Evolutionary conservation across 2,113 vertebrate genomes (phyloP).

Genomic region (Hiodon tergisus): DNA sequence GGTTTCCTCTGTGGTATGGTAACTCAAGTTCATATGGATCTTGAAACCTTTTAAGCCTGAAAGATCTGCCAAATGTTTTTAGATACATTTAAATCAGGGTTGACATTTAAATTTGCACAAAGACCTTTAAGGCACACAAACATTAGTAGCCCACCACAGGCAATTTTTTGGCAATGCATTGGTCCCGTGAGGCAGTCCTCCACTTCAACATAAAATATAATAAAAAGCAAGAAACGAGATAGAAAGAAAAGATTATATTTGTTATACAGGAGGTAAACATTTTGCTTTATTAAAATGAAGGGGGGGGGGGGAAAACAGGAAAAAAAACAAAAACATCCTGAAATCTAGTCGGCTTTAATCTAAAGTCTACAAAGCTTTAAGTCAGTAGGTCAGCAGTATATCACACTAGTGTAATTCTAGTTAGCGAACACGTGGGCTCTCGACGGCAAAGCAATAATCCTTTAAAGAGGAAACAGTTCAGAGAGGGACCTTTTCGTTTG

Average conservation of each 20-base stretch:
- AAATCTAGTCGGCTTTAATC: slow-evolving; percentile 37
- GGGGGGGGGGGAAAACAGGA: neutral
- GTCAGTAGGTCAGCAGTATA: slow-evolving; percentile 45
- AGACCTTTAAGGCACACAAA: slow-evolving; percentile 62
- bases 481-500: slow-evolving; percentile 48
- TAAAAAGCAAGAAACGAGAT: slow-evolving; percentile 35
- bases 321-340: slow-evolving; percentile 32
- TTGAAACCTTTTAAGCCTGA: slow-evolving; percentile 43
- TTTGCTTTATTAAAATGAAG: slow-evolving; percentile 15
- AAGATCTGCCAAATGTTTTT: slow-evolving; percentile 45
- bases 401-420: slow-evolving; percentile 38
- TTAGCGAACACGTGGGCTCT: slow-evolving; percentile 24
- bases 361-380: slow-evolving; percentile 36
- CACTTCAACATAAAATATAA: slow-evolving; percentile 51
- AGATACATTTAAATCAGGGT: slow-evolving; percentile 41
- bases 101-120: slow-evolving; percentile 59
- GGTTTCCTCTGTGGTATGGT: slow-evolving; percentile 21
- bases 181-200: slow-evolving; percentile 65
- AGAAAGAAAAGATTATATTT: slow-evolving; percentile 36
- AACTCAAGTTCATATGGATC: slow-evolving; percentile 37
- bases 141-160: slow-evolving; percentile 53
- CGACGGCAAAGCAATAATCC: slow-evolving; percentile 34
- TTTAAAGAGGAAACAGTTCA: slow-evolving; percentile 61
- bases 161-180: slow-evolving; percentile 57
- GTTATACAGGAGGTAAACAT: slow-evolving; percentile 36